A percentile compares a stretch with the other conserved stretches of the same genome.
Conservation (phyloP, 1,140 invertebrate species). For the Procambarus clarkii region DNA sequence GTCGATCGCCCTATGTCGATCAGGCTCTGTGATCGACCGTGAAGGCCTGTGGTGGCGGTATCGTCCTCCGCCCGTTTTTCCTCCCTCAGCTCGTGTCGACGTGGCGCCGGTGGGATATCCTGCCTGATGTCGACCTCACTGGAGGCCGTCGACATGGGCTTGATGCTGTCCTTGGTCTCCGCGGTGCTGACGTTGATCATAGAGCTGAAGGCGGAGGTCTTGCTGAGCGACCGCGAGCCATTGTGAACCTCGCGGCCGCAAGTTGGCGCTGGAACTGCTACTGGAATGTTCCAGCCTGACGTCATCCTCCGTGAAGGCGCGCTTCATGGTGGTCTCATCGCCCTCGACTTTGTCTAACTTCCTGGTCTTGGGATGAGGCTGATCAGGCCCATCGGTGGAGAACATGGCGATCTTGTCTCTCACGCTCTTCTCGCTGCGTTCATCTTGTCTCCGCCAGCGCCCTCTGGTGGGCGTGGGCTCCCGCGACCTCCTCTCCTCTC, state of each 20-base stretch:
- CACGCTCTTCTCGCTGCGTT: slow-evolving; percentile 85
- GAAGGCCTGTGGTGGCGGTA: slow-evolving; percentile 71
- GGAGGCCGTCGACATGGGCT: slow-evolving; percentile 55
- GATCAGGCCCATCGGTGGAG: slow-evolving; percentile 78
- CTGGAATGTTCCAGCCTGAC: slow-evolving; percentile 48
- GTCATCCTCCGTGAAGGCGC: slow-evolving; percentile 65
- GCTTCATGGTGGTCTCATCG: slow-evolving; percentile 73
- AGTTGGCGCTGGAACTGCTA: slow-evolving; percentile 20
- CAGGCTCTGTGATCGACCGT: slow-evolving; percentile 77
- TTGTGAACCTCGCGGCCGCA: slow-evolving; percentile 50
- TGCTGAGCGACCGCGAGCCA: slow-evolving; percentile 55
- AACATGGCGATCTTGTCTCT: slow-evolving; percentile 93
- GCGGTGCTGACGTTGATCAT: slow-evolving; percentile 71
- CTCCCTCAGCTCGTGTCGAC: slow-evolving; percentile 15
- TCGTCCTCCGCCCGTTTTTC: slow-evolving; percentile 45
- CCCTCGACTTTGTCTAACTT: slow-evolving; percentile 80
- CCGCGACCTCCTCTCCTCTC: slow-evolving; percentile 28
- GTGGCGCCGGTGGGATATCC: slow-evolving; percentile 34
- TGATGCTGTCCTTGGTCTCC: slow-evolving; percentile 59
- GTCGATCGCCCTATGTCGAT: slow-evolving; percentile 76
- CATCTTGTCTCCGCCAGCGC: slow-evolving; percentile 71
- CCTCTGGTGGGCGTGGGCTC: slow-evolving; percentile 51
- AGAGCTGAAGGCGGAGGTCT: slow-evolving; percentile 67
- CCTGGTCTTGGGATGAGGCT: slow-evolving; percentile 75
- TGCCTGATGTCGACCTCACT: slow-evolving; percentile 68